Evolutionary conservation across 2,797 vertebrate genomes (phyloP).

Genomic region (Neosalanx taihuensis): DNA sequence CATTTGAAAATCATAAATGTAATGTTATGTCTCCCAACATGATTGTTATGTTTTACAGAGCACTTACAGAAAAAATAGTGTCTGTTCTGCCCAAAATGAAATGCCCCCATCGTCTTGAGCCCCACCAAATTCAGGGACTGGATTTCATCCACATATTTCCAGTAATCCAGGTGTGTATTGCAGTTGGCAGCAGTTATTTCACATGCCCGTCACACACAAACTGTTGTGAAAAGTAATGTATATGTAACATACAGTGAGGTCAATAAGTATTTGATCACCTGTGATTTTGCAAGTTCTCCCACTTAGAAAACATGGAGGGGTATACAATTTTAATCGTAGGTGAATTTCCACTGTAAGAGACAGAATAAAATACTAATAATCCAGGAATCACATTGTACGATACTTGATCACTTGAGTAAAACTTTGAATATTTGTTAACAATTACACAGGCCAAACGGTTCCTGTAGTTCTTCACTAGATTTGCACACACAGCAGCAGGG

Average conservation of each 20-base stretch:
- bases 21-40: background rate
- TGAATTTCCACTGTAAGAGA: too few species aligned
- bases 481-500: too few species aligned
- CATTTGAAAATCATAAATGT: background rate
- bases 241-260: background rate
- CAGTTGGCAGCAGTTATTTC: background rate
- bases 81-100: slow-evolving; percentile 97
- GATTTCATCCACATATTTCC: slow-evolving; percentile 99
- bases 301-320: too few species aligned
- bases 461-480: too few species aligned
- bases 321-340: too few species aligned
- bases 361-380: too few species aligned
- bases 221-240: background rate
- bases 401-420: too few species aligned
- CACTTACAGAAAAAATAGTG: slow-evolving; percentile 96
- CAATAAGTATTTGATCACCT: too few species aligned
- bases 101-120: slow-evolving; percentile 94
- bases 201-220: background rate
- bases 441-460: too few species aligned
- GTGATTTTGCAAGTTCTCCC: too few species aligned
- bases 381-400: too few species aligned
- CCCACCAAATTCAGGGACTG: slow-evolving; percentile 97
- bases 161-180: slow-evolving; percentile 84
- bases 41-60: slow-evolving; percentile 65
- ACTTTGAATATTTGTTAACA: too few species aligned